Conservation (phyloP, 2,888 invertebrate species). For the Galerucella pusilla region DNA sequence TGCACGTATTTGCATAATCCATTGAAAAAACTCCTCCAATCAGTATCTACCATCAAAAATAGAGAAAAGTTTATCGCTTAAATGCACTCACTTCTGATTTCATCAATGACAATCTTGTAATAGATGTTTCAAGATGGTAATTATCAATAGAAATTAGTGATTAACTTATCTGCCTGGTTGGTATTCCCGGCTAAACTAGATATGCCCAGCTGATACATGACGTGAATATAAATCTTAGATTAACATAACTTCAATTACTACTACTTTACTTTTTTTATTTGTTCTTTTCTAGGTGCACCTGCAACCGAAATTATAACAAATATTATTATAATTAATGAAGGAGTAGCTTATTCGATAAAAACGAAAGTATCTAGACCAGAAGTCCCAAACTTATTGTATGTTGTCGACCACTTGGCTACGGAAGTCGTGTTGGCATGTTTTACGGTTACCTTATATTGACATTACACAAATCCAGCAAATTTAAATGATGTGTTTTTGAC, state of each 20-base stretch:
- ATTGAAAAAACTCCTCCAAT: too few relatives aligned
- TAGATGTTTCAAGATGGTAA: conserved; percentile 15
- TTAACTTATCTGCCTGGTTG: conserved; percentile 12
- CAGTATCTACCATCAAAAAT: too few relatives aligned
- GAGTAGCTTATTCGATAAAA: too few relatives aligned
- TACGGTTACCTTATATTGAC: too few relatives aligned
- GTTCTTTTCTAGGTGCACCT: background rate
- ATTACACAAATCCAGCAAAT: too few relatives aligned
- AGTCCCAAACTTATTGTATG: too few relatives aligned
- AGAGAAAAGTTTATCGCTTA: background rate
- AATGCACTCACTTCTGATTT: background rate
- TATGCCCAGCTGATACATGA: conserved; percentile 1
- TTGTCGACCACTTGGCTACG: too few relatives aligned
- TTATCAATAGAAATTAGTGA: conserved; percentile 19
- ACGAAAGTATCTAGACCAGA: too few relatives aligned
- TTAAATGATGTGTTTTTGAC: too few relatives aligned
- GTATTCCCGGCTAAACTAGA: background rate
- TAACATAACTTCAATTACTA: conserved; percentile 5
- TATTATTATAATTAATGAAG: too few relatives aligned
- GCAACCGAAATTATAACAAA: background rate
- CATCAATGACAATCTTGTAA: conserved; percentile 19
- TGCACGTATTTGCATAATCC: too few relatives aligned
- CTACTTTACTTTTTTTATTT: background rate
- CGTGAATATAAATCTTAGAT: conserved; percentile 1
- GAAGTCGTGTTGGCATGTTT: too few relatives aligned